Evolutionary conservation across 2,888 invertebrate species (phyloP), one percentile per base, ranked within the genome.

Genomic region (Diarsia brunnea): DNA sequence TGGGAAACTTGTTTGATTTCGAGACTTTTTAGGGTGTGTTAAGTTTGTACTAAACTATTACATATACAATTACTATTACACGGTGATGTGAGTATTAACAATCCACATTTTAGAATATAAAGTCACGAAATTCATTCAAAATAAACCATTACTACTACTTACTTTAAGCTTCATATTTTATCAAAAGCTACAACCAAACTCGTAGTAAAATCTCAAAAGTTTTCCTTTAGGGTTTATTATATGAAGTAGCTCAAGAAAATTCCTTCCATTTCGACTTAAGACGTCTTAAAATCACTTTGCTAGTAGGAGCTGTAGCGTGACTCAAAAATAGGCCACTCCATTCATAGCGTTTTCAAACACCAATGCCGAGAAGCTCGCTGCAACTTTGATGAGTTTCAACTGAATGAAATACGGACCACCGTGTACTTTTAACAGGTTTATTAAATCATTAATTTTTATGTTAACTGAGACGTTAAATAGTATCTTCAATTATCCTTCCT

Each of bases 281-380:
- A 69, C 66, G 47, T 61, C 55, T 82, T 76, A 72, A 81, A 78
- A 78, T 84, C 63, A 69, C 31, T 81, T 75, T 75, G 70, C 65
- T 43, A 51, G 47, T 60, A 65, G 69, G 47, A 74, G 51, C 24
- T 19, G 21, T 21, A 60, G 38, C 53, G 60, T 43, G 31, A 73
- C 72, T 73, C 31, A 69, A 73, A 86, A 82, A 79, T 79, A 78
- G 79, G 81, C 27, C 84, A 75, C 74, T 74, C 72, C 61, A 84
- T 81, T 84, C 78, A 76, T 45, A 38, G 68, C 55, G 47, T 53
- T 81, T 70, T 68, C 68, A 79, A 81, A 81, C 70, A 76, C 66
- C 70, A 81, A 86, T 76, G 78, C 67, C 19, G 51, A 67, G 68
- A 73, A 69, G 47, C 55, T 69, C n/a, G 21, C 49, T 84, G 58